phyloP scores from a whole-genome alignment of 2,888 invertebrate genomes.

The Athripsodes cinereus region DNA sequence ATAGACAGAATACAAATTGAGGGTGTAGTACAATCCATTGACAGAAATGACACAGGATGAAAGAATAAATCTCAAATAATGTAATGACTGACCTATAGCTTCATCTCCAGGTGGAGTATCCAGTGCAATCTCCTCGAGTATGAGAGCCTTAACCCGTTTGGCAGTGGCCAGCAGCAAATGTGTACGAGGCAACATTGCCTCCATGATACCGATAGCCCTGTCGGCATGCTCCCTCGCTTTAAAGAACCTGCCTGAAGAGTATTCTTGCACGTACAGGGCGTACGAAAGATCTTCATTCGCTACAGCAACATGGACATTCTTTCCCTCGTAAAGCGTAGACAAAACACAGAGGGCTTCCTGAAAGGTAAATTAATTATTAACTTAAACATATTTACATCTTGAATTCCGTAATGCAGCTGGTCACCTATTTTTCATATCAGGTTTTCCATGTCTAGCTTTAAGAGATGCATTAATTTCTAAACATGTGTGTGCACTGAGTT shows the following conservation, averaged over 20 bases:
- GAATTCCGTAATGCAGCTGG: too few relatives aligned
- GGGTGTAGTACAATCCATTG: too few relatives aligned
- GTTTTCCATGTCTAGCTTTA: too few relatives aligned
- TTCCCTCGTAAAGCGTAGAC: constrained; percentile 70
- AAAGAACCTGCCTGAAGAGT: constrained; percentile 80
- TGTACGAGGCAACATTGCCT: constrained; percentile 69
- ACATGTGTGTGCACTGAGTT: too few relatives aligned
- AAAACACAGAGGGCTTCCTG: constrained; percentile 69
- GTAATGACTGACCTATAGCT: constrained; percentile 34
- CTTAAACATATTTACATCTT: too few relatives aligned
- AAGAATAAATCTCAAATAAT: too few relatives aligned
- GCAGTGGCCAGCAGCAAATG: constrained; percentile 85
- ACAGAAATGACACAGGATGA: too few relatives aligned
- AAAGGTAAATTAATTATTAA: constrained; percentile 16
- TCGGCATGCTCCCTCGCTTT: constrained; percentile 79
- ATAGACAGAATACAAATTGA: too few relatives aligned
- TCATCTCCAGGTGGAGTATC: constrained; percentile 59
- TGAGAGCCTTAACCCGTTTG: constrained; percentile 85
- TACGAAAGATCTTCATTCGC: constrained; percentile 91
- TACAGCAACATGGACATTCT: constrained; percentile 82
- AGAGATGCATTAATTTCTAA: too few relatives aligned
- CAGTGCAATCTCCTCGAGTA: constrained; percentile 88
- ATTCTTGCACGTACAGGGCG: constrained; percentile 87
- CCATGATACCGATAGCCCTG: constrained; percentile 75
- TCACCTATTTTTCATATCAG: too few relatives aligned